A percentile compares a stretch with the other conserved stretches of the same genome.
These are phyloP conservation scores for Propithecus coquereli DNA, from an alignment of 2,113 vertebrate species.

Conservation along the genomic window DNA sequence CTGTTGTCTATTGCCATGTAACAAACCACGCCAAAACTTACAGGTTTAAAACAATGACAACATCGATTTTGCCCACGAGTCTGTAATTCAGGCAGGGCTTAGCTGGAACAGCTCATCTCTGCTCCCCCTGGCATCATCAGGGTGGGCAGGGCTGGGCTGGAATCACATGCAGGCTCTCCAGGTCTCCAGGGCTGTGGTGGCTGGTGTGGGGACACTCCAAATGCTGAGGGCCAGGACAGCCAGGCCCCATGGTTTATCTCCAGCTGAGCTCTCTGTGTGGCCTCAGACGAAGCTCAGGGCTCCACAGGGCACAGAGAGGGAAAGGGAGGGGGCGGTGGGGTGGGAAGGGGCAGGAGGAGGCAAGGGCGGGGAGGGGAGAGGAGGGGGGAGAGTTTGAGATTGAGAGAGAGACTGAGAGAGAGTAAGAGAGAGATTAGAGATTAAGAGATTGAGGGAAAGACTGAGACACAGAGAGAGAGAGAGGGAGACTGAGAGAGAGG, in stretches of 20 bases:
- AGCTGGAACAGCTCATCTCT: not conserved
- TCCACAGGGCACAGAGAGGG: not conserved
- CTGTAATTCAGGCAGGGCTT: not conserved
- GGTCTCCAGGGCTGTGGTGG: not conserved
- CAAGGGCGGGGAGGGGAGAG: not conserved
- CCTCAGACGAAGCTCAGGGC: not conserved
- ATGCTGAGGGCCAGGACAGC: not conserved
- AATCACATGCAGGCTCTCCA: accelerated
- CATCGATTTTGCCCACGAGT: not conserved
- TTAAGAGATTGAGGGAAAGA: not conserved
- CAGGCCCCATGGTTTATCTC: not conserved
- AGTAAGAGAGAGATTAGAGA: not conserved
- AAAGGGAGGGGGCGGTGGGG: not conserved
- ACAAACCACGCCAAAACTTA: not conserved
- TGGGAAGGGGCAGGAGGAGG: not conserved
- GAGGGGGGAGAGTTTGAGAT: too few relatives aligned
- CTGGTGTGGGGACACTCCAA: not conserved
- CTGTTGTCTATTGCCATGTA: not conserved
- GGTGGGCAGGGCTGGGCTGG: not conserved
- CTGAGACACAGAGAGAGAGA: too few relatives aligned
- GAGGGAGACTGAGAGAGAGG: not conserved
- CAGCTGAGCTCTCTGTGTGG: not conserved
- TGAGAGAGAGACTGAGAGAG: not conserved
- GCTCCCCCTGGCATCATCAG: not conserved
- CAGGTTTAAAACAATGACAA: not conserved